Percentiles rank a stretch among this genome's conserved stretches.
Conservation (phyloP, 2,888 invertebrate species). For the Mythimna pallens region DNA sequence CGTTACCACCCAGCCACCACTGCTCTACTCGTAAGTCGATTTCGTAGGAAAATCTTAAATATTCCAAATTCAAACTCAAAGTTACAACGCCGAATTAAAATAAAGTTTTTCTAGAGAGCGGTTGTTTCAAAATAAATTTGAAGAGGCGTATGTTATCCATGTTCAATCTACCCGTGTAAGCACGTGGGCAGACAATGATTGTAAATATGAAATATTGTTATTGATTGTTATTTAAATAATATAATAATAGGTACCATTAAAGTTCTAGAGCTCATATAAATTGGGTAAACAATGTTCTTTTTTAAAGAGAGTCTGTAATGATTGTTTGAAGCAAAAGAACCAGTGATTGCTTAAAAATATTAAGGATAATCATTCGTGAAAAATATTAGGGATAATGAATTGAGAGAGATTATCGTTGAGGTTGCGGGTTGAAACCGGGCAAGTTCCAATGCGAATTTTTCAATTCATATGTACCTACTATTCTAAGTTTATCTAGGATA, state of each 20-base stretch:
- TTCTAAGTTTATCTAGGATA: too few species aligned
- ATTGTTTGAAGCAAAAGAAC: not conserved
- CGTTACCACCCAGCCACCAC: too few species aligned
- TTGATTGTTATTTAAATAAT: slow-evolving; percentile 74
- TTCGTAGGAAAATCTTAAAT: not conserved
- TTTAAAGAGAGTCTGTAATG: not conserved
- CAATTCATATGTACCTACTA: too few species aligned
- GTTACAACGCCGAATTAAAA: slow-evolving; percentile 52
- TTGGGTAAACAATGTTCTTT: not conserved
- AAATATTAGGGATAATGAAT: too few species aligned
- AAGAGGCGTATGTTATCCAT: slow-evolving; percentile 72
- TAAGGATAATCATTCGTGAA: too few species aligned
- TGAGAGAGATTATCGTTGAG: too few species aligned
- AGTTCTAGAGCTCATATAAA: slow-evolving; percentile 50
- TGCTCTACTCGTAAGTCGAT: too few species aligned
- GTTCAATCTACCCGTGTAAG: slow-evolving; percentile 60
- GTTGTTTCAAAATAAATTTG: slow-evolving; percentile 63
- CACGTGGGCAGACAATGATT: slow-evolving; percentile 73
- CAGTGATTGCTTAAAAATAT: not conserved
- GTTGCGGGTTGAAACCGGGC: too few species aligned
- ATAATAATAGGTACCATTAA: slow-evolving; percentile 60
- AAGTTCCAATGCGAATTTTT: too few species aligned
- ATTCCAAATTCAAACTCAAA: slow-evolving; percentile 29
- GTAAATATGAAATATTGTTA: slow-evolving; percentile 74
- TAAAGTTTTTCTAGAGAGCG: slow-evolving; percentile 50